Base-by-base conservation (phyloP, 2,797 vertebrate species). In the Cirrhinus molitorella region DNA sequence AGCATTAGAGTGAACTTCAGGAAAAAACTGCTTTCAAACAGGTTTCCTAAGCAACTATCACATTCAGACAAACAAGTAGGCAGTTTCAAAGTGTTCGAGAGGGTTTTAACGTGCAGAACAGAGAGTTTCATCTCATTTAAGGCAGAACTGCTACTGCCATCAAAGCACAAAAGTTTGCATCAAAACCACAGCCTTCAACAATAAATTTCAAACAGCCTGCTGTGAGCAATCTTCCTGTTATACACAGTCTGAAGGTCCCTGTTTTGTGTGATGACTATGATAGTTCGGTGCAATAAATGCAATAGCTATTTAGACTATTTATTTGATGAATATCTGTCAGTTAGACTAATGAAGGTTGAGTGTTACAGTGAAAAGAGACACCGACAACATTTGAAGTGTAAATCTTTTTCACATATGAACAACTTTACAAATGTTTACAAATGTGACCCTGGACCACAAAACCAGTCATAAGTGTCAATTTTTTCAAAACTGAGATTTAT, bases 31-130 rank as follows among this genome's bases (percentile, higher is more conserved):
- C 47, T 51, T 76, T 76, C 5, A 57, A 59, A 76, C 14, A 17
- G 73, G 55, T 76, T 61, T 76, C 23, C 40, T 43, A 73, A 72
- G 45, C 17, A 51, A n/a, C 47, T 73, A 73, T 73, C 28, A 53
- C 1, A 3, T 37, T 53, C 11, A 55, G 31, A 57, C 72, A 55
- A 74, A 74, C 51, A 57, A 57, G 51, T 11, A 40, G 51, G 51
- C 1, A 55, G 51, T 37, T 53, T 73, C 19, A 73, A 51, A 37
- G 21, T 7, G 6, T n/a, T 53, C 37, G 14, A 40, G 12, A 57
- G 72, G 6, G 13, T 57, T 76, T 28, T 61, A 61, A 4, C 5
- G 0, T 45, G 23, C 34, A 25, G 11, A 51, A 17, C 5, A 53
- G 11, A 74, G 31, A 45, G 61, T n/a, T 43, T 61, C 9, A 76